Conservation (phyloP, 2,888 invertebrate species). For the Leuctra nigra region DNA sequence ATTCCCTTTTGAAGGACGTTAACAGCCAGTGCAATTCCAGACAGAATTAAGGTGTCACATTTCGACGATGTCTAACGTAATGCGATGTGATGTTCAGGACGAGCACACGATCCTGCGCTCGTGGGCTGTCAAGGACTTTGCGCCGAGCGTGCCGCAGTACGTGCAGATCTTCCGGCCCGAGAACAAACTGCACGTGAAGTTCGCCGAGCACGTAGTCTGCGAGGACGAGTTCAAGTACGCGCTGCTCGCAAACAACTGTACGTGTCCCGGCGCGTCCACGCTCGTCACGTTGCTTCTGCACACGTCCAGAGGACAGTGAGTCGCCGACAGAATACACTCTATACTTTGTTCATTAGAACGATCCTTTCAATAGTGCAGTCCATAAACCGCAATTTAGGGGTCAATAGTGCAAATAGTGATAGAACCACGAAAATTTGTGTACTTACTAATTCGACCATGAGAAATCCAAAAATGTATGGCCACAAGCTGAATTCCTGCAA, state of each 20-base stretch:
- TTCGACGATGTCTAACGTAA: too few relatives aligned
- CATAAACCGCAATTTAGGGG: too few relatives aligned
- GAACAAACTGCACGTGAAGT: slow-evolving; percentile 97
- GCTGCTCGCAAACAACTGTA: slow-evolving; percentile 94
- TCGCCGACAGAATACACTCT: slow-evolving; percentile 36
- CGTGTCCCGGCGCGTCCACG: slow-evolving; percentile 95
- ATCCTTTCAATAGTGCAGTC: too few relatives aligned
- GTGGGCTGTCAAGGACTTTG: slow-evolving; percentile 98
- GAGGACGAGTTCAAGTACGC: slow-evolving; percentile 99
- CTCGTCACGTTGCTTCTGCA: slow-evolving; percentile 91
- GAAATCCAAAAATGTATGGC: too few relatives aligned
- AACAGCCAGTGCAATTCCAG: too few relatives aligned
- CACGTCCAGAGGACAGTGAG: slow-evolving; percentile 97
- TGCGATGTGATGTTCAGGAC: slow-evolving; percentile 52
- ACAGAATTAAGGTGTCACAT: too few relatives aligned
- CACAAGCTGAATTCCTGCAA: too few relatives aligned
- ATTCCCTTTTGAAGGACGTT: too few relatives aligned
- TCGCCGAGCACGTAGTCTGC: slow-evolving; percentile 97
- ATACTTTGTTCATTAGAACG: too few relatives aligned
- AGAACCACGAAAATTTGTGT: too few relatives aligned
- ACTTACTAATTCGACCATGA: too few relatives aligned
- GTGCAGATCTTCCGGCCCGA: slow-evolving; percentile 98
- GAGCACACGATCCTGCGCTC: slow-evolving; percentile 75
- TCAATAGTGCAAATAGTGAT: too few relatives aligned
- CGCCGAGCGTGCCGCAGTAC: slow-evolving; percentile 93